phyloP scores from a whole-genome alignment of 2,113 vertebrate species.

The Perca schrenkii region DNA sequence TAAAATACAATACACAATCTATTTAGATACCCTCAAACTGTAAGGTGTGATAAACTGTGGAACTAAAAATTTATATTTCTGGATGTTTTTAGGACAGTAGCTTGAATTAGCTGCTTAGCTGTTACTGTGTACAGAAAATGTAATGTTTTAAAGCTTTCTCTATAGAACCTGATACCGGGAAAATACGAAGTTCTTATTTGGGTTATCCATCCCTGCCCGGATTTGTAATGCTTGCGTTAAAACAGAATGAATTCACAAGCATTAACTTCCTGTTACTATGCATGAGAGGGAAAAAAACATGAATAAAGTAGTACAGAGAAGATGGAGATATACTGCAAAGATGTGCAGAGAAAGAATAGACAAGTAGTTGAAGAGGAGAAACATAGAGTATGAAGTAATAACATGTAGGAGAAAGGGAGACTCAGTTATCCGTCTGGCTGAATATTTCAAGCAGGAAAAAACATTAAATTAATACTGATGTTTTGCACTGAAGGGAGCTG shows the following conservation, averaged over 20 bases:
- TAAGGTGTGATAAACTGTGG: neutral
- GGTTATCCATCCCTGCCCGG: conserved; percentile 23
- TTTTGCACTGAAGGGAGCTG: conserved; percentile 25
- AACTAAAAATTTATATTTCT: neutral
- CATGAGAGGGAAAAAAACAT: neutral
- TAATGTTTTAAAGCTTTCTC: conserved; percentile 10
- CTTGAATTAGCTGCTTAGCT: conserved; percentile 8
- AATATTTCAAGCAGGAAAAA: conserved; percentile 28
- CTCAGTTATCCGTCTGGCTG: neutral
- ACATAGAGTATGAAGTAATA: neutral
- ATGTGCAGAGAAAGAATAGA: conserved; percentile 1
- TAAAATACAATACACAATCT: neutral
- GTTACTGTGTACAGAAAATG: conserved; percentile 5
- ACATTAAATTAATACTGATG: conserved; percentile 15
- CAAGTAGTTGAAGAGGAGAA: neutral
- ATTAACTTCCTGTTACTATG: conserved; percentile 8
- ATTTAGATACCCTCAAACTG: neutral
- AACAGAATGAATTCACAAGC: conserved; percentile 16
- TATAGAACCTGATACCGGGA: neutral
- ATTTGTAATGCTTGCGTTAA: conserved; percentile 34
- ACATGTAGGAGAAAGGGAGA: neutral
- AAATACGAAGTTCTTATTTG: conserved; percentile 12
- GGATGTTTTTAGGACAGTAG: conserved; percentile 6
- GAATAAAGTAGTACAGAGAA: neutral
- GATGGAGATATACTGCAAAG: neutral